Conservation (phyloP, 2,888 invertebrate genomes). For the Lasioglossum marginatum region DNA sequence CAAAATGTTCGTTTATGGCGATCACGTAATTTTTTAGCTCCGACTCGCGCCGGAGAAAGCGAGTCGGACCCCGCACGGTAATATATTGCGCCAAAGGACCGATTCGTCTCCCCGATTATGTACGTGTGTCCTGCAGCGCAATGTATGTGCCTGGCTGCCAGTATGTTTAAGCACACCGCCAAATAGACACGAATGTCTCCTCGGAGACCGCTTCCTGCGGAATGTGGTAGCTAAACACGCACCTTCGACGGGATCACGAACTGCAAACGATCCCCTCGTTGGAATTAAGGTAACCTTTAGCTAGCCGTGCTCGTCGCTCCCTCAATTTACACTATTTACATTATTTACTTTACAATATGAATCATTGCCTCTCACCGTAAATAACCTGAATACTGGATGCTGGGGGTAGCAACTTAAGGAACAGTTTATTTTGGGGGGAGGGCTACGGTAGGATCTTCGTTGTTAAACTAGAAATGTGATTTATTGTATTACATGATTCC, state of each 20-base stretch:
- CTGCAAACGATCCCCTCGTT: conserved; percentile 26
- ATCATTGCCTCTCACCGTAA: not conserved
- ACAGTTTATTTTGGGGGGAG: not conserved
- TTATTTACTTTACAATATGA: too few relatives aligned
- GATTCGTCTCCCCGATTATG: conserved; percentile 36
- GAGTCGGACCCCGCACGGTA: conserved; percentile 13
- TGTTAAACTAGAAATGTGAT: not conserved
- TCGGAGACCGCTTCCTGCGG: conserved; percentile 48
- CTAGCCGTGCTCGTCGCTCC: not conserved
- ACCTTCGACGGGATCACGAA: conserved; percentile 40
- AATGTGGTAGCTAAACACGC: conserved; percentile 38
- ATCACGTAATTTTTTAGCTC: not conserved
- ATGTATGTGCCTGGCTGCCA: conserved; percentile 38
- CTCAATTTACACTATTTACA: not conserved
- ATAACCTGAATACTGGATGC: not conserved
- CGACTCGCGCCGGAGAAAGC: not conserved
- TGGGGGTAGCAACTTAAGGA: not conserved
- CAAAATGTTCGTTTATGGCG: not conserved
- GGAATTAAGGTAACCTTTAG: conserved; percentile 14
- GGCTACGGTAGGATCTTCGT: not conserved
- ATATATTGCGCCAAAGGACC: conserved; percentile 54
- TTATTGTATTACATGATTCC: conserved; percentile 48
- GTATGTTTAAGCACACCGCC: conserved; percentile 49
- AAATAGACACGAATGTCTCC: conserved; percentile 55
- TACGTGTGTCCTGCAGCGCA: conserved; percentile 25